phyloP scores from a whole-genome alignment of 2,113 vertebrate genomes.

The Empidonax traillii region DNA sequence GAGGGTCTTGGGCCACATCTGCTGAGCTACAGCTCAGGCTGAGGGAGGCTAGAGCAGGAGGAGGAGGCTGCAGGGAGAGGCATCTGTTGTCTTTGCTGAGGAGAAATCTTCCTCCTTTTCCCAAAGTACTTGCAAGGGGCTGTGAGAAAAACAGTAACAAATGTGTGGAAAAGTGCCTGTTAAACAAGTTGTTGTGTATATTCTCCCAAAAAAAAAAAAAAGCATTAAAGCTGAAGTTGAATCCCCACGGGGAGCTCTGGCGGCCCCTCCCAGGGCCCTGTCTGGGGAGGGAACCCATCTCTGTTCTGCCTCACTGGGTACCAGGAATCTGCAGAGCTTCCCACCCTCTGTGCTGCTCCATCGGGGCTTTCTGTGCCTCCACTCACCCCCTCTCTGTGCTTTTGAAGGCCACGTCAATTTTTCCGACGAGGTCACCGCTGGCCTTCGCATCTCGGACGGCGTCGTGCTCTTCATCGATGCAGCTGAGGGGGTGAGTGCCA shows the following conservation, averaged over 20 bases:
- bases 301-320: not conserved
- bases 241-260: not conserved
- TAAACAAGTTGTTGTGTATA: not conserved
- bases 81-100: constrained; percentile 7
- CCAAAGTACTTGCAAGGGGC: not conserved
- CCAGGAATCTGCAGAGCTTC: not conserved
- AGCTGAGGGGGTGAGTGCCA: constrained; percentile 90
- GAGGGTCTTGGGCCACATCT: not conserved
- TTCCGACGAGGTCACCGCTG: constrained; percentile 95
- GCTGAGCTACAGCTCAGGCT: not conserved
- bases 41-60: not conserved
- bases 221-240: not conserved
- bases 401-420: constrained; percentile 93
- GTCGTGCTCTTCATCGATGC: constrained; percentile 97
- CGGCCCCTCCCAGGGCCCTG: not conserved
- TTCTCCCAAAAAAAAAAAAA: not conserved
- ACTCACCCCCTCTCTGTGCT: not conserved
- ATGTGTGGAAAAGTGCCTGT: not conserved
- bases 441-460: constrained; percentile 93
- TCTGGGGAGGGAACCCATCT: not conserved
- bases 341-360: not conserved
- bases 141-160: constrained; percentile 10
- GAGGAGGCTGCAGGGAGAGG: not conserved
- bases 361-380: not conserved
- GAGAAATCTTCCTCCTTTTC: not conserved